phyloP scores from a whole-genome alignment of 2,888 invertebrate genomes.

The Caenorhabditis sp. region DNA sequence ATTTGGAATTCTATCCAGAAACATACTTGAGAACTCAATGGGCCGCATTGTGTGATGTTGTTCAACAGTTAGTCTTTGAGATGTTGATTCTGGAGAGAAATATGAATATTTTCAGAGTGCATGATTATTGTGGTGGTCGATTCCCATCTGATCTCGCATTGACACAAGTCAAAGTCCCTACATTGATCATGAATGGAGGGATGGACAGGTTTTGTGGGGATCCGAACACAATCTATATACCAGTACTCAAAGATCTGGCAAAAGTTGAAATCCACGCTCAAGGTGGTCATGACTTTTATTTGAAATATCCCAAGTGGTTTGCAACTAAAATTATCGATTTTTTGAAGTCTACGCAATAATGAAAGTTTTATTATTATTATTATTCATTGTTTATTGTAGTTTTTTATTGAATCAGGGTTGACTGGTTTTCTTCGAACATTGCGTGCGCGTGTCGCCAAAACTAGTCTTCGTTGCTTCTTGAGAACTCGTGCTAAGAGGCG shows the following conservation, averaged over 20 bases:
- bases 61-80: slow-evolving; percentile 54
- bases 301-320: slow-evolving; percentile 70
- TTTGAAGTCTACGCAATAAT: slow-evolving; percentile 12
- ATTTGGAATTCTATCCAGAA: slow-evolving; percentile 64
- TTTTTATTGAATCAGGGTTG: background rate
- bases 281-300: slow-evolving; percentile 69
- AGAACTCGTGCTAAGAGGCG: slow-evolving; percentile 30
- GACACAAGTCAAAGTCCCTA: slow-evolving; percentile 56
- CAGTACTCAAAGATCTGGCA: slow-evolving; percentile 58
- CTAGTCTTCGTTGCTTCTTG: slow-evolving; percentile 33
- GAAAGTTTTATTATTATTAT: background rate
- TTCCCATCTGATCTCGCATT: slow-evolving; percentile 65
- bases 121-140: slow-evolving; percentile 65
- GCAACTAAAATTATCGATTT: slow-evolving; percentile 53
- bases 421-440: slow-evolving; percentile 38
- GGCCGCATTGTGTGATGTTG: slow-evolving; percentile 70
- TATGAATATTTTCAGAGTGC: slow-evolving; percentile 53
- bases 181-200: slow-evolving; percentile 64
- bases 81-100: background rate
- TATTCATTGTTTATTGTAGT: background rate
- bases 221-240: slow-evolving; percentile 55
- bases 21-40: slow-evolving; percentile 65
- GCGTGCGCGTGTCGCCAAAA: slow-evolving; percentile 30
- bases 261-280: slow-evolving; percentile 65
- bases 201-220: slow-evolving; percentile 65